Conservation (phyloP, 2,888 invertebrate genomes). For the Empis livida region DNA sequence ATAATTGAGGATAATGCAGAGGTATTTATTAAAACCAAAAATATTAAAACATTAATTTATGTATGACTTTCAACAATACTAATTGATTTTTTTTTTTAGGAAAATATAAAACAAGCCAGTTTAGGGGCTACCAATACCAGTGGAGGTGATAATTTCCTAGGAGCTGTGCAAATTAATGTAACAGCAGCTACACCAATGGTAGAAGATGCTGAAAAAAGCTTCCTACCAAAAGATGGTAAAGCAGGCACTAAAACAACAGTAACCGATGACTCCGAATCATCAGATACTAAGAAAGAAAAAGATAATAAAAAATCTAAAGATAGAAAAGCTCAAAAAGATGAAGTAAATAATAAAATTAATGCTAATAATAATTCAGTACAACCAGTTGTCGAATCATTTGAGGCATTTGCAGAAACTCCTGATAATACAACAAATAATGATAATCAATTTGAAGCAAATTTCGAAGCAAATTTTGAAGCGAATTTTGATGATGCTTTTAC, state of each 20-base stretch:
- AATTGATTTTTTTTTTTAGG: not conserved
- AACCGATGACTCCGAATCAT: conserved; percentile 11
- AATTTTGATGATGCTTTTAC: conserved; percentile 39
- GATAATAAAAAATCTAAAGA: conserved; percentile 18
- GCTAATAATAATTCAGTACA: conserved; percentile 10
- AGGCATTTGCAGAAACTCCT: conserved; percentile 8
- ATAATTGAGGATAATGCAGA: conserved; percentile 5
- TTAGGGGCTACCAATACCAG: not conserved
- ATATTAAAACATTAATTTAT: not conserved
- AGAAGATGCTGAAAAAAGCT: conserved; percentile 45
- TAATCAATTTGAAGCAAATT: conserved; percentile 18
- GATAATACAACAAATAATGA: conserved; percentile 6
- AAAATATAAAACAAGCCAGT: not conserved
- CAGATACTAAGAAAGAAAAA: conserved; percentile 12
- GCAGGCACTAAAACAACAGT: conserved; percentile 9
- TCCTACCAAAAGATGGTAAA: conserved; percentile 9
- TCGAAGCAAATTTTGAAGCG: conserved; percentile 35
- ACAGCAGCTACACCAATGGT: conserved; percentile 88
- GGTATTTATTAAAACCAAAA: not conserved
- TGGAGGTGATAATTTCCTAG: conserved; percentile 39
- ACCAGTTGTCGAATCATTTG: conserved; percentile 27
- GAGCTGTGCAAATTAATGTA: conserved; percentile 82
- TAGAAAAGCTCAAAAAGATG: conserved; percentile 15
- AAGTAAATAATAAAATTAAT: not conserved
- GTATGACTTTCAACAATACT: too few relatives aligned